Conservation (phyloP, 1,140 invertebrate genomes). For the Adelges cooleyi region DNA sequence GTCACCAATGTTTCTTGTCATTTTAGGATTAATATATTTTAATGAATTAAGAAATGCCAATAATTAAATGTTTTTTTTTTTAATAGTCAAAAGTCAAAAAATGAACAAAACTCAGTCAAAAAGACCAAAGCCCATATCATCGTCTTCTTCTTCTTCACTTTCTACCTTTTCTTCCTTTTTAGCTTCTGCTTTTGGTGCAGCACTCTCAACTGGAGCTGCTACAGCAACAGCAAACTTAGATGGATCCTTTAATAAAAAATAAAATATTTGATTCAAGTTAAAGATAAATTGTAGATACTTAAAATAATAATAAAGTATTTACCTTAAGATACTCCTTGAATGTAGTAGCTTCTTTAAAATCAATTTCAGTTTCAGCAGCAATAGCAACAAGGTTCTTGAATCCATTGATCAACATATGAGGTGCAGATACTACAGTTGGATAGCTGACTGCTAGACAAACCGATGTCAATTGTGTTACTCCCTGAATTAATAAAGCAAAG, state of each 20-base stretch:
- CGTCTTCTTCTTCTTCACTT: slow-evolving; percentile 73
- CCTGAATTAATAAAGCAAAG: too few species aligned
- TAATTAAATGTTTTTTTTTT: too few species aligned
- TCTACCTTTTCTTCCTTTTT: slow-evolving; percentile 62
- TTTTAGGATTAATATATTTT: too few species aligned
- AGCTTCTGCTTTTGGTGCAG: slow-evolving; percentile 43
- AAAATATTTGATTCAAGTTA: background rate
- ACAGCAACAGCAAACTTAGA: slow-evolving; percentile 76
- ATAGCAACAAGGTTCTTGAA: slow-evolving; percentile 97
- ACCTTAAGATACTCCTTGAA: slow-evolving; percentile 84
- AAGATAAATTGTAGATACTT: too few species aligned
- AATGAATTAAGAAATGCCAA: too few species aligned
- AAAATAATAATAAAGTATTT: slow-evolving; percentile 25
- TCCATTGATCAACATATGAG: slow-evolving; percentile 93
- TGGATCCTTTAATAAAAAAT: slow-evolving; percentile 57
- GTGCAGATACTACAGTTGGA: slow-evolving; percentile 90
- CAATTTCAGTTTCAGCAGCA: slow-evolving; percentile 87
- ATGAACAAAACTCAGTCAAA: slow-evolving; percentile 59
- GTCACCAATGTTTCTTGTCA: too few species aligned
- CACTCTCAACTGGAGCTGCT: slow-evolving; percentile 48
- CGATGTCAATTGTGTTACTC: slow-evolving; percentile 88
- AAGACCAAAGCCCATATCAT: slow-evolving; percentile 94
- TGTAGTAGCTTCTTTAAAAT: slow-evolving; percentile 86
- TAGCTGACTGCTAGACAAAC: slow-evolving; percentile 88
- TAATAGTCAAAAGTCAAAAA: background rate